Evolutionary conservation across 2,888 invertebrate genomes (phyloP).

Genomic region (Andrena dorsata): DNA sequence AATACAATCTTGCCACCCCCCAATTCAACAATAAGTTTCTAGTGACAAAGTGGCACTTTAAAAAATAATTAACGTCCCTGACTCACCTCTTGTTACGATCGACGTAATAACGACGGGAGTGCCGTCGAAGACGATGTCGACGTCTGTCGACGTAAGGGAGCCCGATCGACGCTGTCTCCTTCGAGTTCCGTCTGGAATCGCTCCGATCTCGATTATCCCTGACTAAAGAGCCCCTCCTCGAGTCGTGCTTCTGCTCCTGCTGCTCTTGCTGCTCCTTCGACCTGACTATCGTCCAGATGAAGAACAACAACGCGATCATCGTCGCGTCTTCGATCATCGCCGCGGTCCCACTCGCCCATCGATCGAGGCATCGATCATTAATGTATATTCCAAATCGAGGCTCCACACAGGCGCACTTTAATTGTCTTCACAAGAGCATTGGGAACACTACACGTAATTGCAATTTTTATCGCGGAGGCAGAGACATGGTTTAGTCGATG

Average conservation of each 20-base stretch:
- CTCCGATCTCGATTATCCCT: slow-evolving; percentile 64
- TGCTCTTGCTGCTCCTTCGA: slow-evolving; percentile 58
- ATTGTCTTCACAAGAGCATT: background rate
- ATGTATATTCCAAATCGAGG: background rate
- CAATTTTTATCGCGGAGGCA: background rate
- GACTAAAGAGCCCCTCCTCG: slow-evolving; percentile 66
- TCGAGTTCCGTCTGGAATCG: slow-evolving; percentile 68
- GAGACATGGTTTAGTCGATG: background rate
- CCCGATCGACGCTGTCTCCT: slow-evolving; percentile 58
- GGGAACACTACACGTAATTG: no score
- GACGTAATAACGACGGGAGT: slow-evolving; percentile 79
- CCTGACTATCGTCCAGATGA: slow-evolving; percentile 77
- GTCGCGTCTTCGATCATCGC: slow-evolving; percentile 57
- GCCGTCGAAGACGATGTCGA: slow-evolving; percentile 74
- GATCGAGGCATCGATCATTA: slow-evolving; percentile 32
- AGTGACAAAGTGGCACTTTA: background rate
- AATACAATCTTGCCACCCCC: background rate
- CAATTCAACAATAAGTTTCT: background rate
- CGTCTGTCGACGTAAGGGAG: slow-evolving; percentile 73
- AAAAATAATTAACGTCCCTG: slow-evolving; percentile 19
- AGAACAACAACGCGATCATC: slow-evolving; percentile 79
- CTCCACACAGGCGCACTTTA: background rate
- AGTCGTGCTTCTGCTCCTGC: slow-evolving; percentile 66
- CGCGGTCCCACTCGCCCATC: slow-evolving; percentile 16
- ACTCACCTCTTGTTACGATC: slow-evolving; percentile 80